Evolutionary conservation across 1,140 invertebrate genomes (phyloP), one percentile per base, ranked within the genome.

Genomic region (Pseudomyrmex flavicornis): DNA sequence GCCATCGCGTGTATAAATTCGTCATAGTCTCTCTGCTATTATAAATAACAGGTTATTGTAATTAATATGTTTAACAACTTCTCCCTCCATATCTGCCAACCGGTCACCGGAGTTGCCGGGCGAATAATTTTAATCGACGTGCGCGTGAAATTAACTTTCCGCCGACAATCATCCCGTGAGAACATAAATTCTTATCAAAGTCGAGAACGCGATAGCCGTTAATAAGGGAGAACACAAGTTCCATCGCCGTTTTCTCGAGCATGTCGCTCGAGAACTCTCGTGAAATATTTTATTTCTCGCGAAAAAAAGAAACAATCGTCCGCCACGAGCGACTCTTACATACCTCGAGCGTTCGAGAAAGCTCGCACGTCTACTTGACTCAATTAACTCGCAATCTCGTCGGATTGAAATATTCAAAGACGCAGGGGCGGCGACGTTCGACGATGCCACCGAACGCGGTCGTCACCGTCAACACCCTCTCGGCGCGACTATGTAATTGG

Each of bases 401-500:
- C 12, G 22, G 26, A 20, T 61, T 46, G 9, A 35, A 15, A 20
- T 66, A 13, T 56, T 26, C 48, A n/a, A 68, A 35, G 48, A 8
- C 17, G 2, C 7, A 59, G 26, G 54, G 59, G 2, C 20, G 59
- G 2, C 20, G 59, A 13, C 26, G 35, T 20, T 59, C 13, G 56
- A 17, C 56, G 58, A 74, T 59, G 70, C 10, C 70, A 59, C 35
- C 10, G 13, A 52, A 13, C 12, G 13, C 9, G 12, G 56, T 46
- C 69, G 68, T 76, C 79, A 65, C 50, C 58, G 65, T 56, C 68
- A 76, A 26, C 66, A 62, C 48, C 73, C 65, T 84, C 17, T 83
- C 12, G 50, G 83, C 61, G 80, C 65, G 73, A 82, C 65, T 85
- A 63, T 35, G 35, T 91, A 91, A 91, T 90, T 91, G 90, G 83